Evolutionary conservation across 2,888 invertebrate genomes (phyloP), one percentile per base, ranked within the genome.

Genomic region (Thysanoteuthis rhombus): DNA sequence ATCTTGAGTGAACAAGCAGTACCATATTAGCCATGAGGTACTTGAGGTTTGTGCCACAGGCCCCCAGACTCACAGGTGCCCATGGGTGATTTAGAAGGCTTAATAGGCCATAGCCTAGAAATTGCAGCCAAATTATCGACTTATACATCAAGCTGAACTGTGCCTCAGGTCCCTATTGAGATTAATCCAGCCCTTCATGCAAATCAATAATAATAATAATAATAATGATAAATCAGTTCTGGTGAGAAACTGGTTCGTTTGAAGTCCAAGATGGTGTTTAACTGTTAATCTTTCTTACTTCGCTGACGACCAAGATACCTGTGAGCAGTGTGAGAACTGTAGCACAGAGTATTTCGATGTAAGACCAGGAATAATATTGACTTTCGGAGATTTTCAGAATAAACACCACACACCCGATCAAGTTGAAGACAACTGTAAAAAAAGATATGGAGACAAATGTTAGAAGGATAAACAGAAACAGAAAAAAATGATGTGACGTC

Each of bases 311-410:
- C 4, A 91, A 40, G 19, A 42, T n/a, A 25, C 32, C 91, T 1
- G 91, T 40, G 42, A 91, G 1, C 39, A 91, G 22, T 3, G 39
- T 91, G 32, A 91, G 91, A 32, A 32, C 45, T 1, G 42, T 42
- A 3, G 91, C 45, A n/a, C 91, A 91, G 40, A 91, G 25, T n/a
- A 91, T 40, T 40, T 91, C 91, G 32, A 91, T 91, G 91, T 32
- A 91, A 25, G 91, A 91, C 91, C 91, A 91, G 8, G 91, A 91
- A n/a, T 40, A 91, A 40, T 91, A 45, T 91, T 91, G 91, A 2
- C 32, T 91, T 8, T 40, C n/a, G n/a, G 42, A n/a, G 32, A 91
- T 40, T 42, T 91, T n/a, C 91, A 91, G 91, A 5, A 91, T 40
- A 10, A 91, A 91, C 5, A 91, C 91, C 40, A 91, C 4, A 40